Base-by-base conservation (phyloP, 2,797 vertebrate species). In the Sebastes vulpes region DNA sequence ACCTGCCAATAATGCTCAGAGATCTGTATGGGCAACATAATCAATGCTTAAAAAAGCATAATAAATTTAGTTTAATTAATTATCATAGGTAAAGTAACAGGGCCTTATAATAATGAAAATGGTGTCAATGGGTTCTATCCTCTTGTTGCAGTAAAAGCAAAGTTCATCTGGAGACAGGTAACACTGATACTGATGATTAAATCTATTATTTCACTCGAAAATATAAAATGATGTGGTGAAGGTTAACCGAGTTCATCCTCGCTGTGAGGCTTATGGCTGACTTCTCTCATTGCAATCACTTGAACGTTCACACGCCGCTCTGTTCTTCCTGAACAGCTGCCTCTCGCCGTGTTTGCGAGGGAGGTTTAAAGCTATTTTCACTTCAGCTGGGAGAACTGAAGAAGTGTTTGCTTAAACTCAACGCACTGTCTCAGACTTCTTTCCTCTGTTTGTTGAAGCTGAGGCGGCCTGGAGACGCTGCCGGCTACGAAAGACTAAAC, bases 351-450 rank as follows among this genome's bases (percentile, higher is more conserved):
- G 32, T 59, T 61, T 80, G 65, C 63, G 42, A 29, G 14, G 29
- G 6, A 58, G 67, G 28, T 79, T 72, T 70, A 53, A 72, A 65
- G 65, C 16, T 57, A n/a, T 59, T 58, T 63, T 75, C 23, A 53
- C 8, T 8, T 59, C 38, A 68, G 60, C 23, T 16, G 14, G 2
- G 11, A 67, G 64, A 76, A 57, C 9, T 50, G 38, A 29, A 35
- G 59, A 35, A 75, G 58, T 77, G 77, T 81, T 79, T 79, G 50
- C 20, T 56, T 75, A 6, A 67, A 81, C 29, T 25, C 21, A 53
- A 72, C 64, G 20, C 73, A 18, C 14, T 29, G 56, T 68, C 65
- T 60, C 54, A 78, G 63, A 65, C 68, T 12, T 52, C 9, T 46
- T 35, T 48, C 7, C 16, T 72, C 7, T 65, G 26, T 75, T 57